Evolutionary conservation across 2,888 invertebrate genomes (phyloP).

Genomic region (Ennomos erosarius): DNA sequence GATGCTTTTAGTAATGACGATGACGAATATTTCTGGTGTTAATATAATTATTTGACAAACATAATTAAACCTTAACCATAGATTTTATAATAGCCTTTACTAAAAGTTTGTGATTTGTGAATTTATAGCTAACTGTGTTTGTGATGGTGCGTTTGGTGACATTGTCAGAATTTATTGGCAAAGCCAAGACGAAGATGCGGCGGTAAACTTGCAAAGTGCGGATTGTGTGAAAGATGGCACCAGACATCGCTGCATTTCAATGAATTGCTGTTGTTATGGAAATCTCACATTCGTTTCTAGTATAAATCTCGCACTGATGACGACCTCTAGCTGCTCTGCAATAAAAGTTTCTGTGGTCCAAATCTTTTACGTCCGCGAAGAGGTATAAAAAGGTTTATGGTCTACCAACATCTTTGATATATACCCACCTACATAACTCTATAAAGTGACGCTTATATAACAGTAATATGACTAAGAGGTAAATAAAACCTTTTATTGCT

Average conservation of each 20-base stretch:
- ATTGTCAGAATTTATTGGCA: slow-evolving; percentile 65
- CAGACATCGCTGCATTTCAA: slow-evolving; percentile 53
- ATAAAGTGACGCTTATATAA: slow-evolving; percentile 17
- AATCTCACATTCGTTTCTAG: slow-evolving; percentile 53
- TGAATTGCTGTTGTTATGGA: slow-evolving; percentile 57
- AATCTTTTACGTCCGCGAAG: slow-evolving; percentile 35
- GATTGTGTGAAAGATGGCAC: slow-evolving; percentile 52
- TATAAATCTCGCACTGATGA: slow-evolving; percentile 49
- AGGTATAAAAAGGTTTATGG: slow-evolving; percentile 37
- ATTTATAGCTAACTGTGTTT: no score
- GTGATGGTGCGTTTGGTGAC: slow-evolving; percentile 51
- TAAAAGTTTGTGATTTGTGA: no score
- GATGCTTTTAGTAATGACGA: no score
- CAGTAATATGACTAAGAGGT: slow-evolving; percentile 22
- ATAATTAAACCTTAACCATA: no score
- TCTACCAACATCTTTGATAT: slow-evolving; percentile 29
- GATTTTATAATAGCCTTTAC: no score
- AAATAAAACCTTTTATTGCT: slow-evolving; percentile 10
- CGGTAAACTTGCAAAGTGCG: slow-evolving; percentile 53
- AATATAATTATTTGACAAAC: no score
- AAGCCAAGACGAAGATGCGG: slow-evolving; percentile 49
- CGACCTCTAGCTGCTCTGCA: slow-evolving; percentile 46
- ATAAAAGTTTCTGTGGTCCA: slow-evolving; percentile 47
- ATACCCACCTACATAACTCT: slow-evolving; percentile 14
- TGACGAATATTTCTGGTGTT: no score